These are phyloP conservation scores for Syrphus vitripennis DNA, from an alignment of 2,888 invertebrate genomes.

Conservation along the genomic window DNA sequence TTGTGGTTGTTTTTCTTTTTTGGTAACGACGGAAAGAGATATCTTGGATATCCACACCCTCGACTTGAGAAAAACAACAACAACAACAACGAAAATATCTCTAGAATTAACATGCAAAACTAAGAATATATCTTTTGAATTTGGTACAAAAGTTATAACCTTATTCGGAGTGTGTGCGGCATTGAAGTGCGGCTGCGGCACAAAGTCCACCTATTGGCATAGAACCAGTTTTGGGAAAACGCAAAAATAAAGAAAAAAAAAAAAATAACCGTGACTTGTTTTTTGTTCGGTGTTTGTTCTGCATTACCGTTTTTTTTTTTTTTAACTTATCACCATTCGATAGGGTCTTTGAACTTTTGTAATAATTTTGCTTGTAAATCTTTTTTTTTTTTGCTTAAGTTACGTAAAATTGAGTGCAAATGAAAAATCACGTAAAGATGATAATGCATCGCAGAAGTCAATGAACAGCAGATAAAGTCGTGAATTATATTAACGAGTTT, in stretches of 20 bases:
- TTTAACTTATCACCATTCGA: constrained; percentile 58
- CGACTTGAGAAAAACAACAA: neutral
- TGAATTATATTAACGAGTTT: neutral
- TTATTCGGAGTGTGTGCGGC: neutral
- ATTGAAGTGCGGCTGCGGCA: constrained; percentile 13
- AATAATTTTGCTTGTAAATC: constrained; percentile 17
- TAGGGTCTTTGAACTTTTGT: constrained; percentile 66
- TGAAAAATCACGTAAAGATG: neutral
- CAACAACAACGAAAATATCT: neutral
- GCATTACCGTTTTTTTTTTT: neutral
- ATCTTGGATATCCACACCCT: neutral
- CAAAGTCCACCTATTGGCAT: constrained; percentile 36
- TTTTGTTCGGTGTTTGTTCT: constrained; percentile 29
- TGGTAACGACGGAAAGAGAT: neutral
- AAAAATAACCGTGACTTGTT: constrained; percentile 41
- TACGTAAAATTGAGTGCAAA: neutral
- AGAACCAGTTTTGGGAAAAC: constrained; percentile 51
- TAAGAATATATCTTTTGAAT: constrained; percentile 18
- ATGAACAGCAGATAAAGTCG: neutral
- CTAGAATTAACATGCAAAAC: constrained; percentile 9
- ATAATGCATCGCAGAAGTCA: neutral
- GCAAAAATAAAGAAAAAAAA: constrained; percentile 1
- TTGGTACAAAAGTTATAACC: neutral
- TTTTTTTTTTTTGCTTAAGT: neutral
- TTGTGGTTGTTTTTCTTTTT: neutral